Evolutionary conservation across 2,797 vertebrate genomes (phyloP).

Genomic region (Hephaestus fuliginosus): DNA sequence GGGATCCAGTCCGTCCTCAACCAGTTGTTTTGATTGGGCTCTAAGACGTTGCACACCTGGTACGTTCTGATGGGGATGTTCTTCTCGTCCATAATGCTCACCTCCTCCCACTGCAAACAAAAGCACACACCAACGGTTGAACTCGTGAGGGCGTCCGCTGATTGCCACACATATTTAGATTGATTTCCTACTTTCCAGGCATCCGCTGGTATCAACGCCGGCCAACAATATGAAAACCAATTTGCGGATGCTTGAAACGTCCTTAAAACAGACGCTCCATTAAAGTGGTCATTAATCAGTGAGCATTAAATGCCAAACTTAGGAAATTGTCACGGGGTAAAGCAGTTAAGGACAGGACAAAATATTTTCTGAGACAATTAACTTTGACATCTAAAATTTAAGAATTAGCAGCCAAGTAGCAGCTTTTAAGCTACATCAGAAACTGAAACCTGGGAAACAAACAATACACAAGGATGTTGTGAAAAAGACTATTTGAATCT

Average conservation of each 20-base stretch:
- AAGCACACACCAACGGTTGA: conserved; percentile 14
- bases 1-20: conserved; percentile 98
- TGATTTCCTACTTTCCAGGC: background rate
- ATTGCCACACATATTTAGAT: background rate
- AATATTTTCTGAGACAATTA: background rate
- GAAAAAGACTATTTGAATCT: conserved; percentile 11
- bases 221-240: conserved; percentile 4
- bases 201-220: background rate
- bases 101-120: conserved; percentile 94
- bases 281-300: conserved; percentile 21
- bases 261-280: conserved; percentile 19
- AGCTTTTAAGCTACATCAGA: conserved; percentile 10
- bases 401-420: conserved; percentile 10
- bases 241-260: conserved; percentile 3
- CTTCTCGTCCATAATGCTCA: conserved; percentile 99
- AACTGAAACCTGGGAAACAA: conserved; percentile 1
- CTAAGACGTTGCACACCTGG: conserved; percentile 98
- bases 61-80: conserved; percentile 98
- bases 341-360: conserved; percentile 5
- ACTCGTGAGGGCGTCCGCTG: background rate
- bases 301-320: background rate
- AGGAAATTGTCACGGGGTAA: background rate
- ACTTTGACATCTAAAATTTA: background rate
- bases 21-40: conserved; percentile 98
- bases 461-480: background rate